These are phyloP conservation scores for Macrotrachela quadricornifera DNA, from an alignment of 1,140 invertebrate genomes.

Conservation along the genomic window DNA sequence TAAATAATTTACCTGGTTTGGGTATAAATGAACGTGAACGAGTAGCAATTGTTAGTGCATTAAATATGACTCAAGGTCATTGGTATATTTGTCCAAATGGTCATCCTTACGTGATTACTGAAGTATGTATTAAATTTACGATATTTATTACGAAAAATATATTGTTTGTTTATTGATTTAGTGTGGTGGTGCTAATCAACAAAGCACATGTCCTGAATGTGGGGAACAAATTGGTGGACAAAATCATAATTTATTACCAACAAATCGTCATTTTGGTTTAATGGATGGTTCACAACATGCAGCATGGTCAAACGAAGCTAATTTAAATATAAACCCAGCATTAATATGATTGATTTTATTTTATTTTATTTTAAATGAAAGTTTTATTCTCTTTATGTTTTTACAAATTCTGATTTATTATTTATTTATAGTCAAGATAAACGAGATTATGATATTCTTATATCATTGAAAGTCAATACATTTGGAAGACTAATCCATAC, in stretches of 20 bases:
- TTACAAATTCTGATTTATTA: too few relatives aligned
- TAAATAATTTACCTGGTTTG: constrained; percentile 5
- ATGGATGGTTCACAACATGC: constrained; percentile 24
- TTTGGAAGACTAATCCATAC: too few relatives aligned
- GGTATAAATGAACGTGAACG: constrained; percentile 36
- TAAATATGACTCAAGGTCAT: constrained; percentile 39
- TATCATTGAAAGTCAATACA: too few relatives aligned
- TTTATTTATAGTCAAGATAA: too few relatives aligned
- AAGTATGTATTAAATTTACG: background rate
- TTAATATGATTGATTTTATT: too few relatives aligned
- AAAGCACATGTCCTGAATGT: constrained; percentile 41
- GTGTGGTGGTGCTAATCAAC: constrained; percentile 45
- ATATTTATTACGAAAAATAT: too few relatives aligned
- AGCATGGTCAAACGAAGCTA: constrained; percentile 16
- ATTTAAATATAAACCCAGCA: too few relatives aligned
- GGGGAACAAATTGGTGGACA: constrained; percentile 40
- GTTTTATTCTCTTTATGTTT: too few relatives aligned
- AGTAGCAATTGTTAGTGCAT: constrained; percentile 38
- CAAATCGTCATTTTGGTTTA: too few relatives aligned
- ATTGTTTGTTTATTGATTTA: too few relatives aligned
- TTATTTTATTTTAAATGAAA: too few relatives aligned
- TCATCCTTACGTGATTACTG: constrained; percentile 9
- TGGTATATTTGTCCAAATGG: constrained; percentile 51
- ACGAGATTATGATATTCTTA: too few relatives aligned
- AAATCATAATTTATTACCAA: constrained; percentile 30